Conservation (phyloP, 2,888 invertebrate genomes). For the Falcaria lacertinaria region DNA sequence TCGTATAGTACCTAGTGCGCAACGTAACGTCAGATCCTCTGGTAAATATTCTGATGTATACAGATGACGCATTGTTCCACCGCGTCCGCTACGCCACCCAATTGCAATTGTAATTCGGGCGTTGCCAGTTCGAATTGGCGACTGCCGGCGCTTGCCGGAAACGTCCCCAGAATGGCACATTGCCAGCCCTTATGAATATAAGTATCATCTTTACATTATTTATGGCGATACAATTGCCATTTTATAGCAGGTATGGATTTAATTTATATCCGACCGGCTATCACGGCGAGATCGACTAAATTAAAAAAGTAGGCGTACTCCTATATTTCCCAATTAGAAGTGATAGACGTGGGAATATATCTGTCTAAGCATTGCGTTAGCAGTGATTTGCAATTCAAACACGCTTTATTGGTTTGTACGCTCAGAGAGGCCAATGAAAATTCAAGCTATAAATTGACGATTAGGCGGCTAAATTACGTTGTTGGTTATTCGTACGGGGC, state of each 20-base stretch:
- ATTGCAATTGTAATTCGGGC: conserved; percentile 63
- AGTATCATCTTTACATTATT: conserved; percentile 47
- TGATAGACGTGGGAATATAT: conserved; percentile 55
- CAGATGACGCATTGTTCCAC: conserved; percentile 56
- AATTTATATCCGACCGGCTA: conserved; percentile 17
- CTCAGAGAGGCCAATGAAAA: conserved; percentile 40
- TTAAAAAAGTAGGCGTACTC: conserved; percentile 12
- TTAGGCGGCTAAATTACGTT: conserved; percentile 40
- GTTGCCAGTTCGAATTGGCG: conserved; percentile 60
- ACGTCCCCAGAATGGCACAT: conserved; percentile 59
- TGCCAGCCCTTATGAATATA: conserved; percentile 60
- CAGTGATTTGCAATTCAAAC: conserved; percentile 52
- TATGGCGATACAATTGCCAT: conserved; percentile 34
- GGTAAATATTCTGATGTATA: conserved; percentile 23
- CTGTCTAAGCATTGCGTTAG: conserved; percentile 36
- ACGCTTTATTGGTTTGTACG: conserved; percentile 42
- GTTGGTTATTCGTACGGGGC: conserved; percentile 28
- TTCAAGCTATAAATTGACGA: conserved; percentile 41
- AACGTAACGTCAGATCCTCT: conserved; percentile 34
- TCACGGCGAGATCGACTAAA: conserved; percentile 18
- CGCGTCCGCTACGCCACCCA: conserved; percentile 46
- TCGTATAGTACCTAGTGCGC: too few relatives aligned
- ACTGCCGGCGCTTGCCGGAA: conserved; percentile 60
- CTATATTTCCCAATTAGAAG: conserved; percentile 28
- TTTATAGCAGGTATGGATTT: conserved; percentile 10